These are phyloP conservation scores for Bubalus kerabau DNA, from an alignment of 2,113 vertebrate genomes.

Conservation along the genomic window DNA sequence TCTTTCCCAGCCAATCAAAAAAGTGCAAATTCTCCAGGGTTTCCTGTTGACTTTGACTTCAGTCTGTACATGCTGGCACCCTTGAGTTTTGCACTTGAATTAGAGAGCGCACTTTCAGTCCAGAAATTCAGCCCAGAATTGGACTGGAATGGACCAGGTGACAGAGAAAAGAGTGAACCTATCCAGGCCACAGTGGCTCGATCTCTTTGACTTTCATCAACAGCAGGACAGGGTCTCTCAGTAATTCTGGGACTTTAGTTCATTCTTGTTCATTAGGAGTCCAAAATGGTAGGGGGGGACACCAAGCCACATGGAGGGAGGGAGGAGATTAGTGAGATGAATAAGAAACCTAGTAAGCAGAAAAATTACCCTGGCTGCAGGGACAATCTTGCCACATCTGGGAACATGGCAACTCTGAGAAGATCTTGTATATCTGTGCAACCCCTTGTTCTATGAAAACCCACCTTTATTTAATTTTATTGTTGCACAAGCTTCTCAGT, in stretches of 20 bases:
- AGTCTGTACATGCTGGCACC: neutral
- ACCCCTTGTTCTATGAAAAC: neutral
- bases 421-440: neutral
- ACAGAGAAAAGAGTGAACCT: neutral
- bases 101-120: neutral
- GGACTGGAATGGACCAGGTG: neutral
- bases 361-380: neutral
- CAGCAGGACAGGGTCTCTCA: neutral
- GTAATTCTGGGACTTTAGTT: neutral
- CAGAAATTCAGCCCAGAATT: neutral
- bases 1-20: neutral
- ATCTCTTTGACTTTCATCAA: neutral
- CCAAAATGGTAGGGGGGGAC: fast-evolving
- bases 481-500: neutral
- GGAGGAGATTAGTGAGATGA: neutral
- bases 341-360: neutral
- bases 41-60: neutral
- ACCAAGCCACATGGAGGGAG: neutral
- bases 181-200: neutral
- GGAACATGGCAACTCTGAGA: neutral
- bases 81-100: neutral
- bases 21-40: neutral
- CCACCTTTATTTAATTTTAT: neutral
- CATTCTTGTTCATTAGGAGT: neutral
- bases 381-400: neutral